phyloP scores from a whole-genome alignment of 2,113 vertebrate species.

The Tringa solitaria region DNA sequence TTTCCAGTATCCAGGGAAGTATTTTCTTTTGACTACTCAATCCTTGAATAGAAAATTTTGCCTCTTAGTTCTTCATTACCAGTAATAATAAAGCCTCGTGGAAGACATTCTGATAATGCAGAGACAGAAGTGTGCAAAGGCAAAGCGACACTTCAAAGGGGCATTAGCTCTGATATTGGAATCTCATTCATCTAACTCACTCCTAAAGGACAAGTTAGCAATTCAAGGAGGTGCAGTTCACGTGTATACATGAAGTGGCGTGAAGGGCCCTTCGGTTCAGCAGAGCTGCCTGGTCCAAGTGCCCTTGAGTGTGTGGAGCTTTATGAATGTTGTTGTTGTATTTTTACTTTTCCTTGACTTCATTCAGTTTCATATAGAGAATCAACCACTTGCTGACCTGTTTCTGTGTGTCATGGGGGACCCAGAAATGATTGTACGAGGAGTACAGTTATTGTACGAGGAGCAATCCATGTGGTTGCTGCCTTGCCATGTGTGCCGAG shows the following conservation, averaged over 20 bases:
- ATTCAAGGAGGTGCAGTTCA: not conserved
- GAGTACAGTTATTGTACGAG: fast-evolving
- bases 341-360: not conserved
- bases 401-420: not conserved
- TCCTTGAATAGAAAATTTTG: not conserved
- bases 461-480: not conserved
- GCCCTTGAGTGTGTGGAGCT: not conserved
- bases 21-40: not conserved
- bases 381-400: not conserved
- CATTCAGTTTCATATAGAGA: not conserved
- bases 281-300: not conserved
- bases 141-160: not conserved
- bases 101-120: slow-evolving; percentile 4
- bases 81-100: not conserved
- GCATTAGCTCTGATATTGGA: not conserved
- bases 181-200: not conserved
- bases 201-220: not conserved
- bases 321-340: not conserved
- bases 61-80: slow-evolving; percentile 15
- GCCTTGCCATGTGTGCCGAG: not conserved
- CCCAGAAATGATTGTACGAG: fast-evolving
- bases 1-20: slow-evolving; percentile 13
- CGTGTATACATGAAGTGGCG: not conserved
- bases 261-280: not conserved
- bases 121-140: not conserved